phyloP scores from a whole-genome alignment of 2,113 vertebrate genomes.

The Dicrurus megarhynchus region DNA sequence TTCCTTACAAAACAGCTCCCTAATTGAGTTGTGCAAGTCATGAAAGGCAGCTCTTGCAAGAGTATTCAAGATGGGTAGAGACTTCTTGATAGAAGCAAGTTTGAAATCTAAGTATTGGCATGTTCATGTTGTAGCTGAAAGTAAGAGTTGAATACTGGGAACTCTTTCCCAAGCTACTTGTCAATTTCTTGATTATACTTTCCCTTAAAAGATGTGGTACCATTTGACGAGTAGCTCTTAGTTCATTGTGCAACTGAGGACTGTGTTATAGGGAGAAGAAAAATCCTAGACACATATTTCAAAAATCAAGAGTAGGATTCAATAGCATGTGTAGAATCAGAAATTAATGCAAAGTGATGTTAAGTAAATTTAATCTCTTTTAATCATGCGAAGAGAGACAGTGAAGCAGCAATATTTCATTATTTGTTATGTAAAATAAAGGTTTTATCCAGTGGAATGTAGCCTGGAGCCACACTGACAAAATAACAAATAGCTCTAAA shows the following conservation, averaged over 20 bases:
- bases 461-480: constrained; percentile 20
- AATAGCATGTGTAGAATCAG: background rate
- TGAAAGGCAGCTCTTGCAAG: background rate
- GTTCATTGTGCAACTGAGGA: background rate
- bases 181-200: background rate
- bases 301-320: background rate
- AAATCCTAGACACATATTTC: background rate
- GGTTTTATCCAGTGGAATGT: background rate
- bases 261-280: background rate
- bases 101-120: background rate
- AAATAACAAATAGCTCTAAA: background rate
- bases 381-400: constrained; percentile 5
- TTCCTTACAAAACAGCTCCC: background rate
- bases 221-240: background rate
- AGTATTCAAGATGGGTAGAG: background rate
- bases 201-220: background rate
- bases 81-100: background rate
- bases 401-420: constrained; percentile 4
- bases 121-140: background rate
- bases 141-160: background rate
- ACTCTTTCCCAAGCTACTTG: background rate
- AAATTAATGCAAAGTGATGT: background rate
- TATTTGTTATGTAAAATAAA: constrained; percentile 7
- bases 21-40: background rate
- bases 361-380: background rate